Evolutionary conservation across 1,140 invertebrate species (phyloP), one percentile per base, ranked within the genome.

Genomic region (Dinothrombium tinctorium): DNA sequence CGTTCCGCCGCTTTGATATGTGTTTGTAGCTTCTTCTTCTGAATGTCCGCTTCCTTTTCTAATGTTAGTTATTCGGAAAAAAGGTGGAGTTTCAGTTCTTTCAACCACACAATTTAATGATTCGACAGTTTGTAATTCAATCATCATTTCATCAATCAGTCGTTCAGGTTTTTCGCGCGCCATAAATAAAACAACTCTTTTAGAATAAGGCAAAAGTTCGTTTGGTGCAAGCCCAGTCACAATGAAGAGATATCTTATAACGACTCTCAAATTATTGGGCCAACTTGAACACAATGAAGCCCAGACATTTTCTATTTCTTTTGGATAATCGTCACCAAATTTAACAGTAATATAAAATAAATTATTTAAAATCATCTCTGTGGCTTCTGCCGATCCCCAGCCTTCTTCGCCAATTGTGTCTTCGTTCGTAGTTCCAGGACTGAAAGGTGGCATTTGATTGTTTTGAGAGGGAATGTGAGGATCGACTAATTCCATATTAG

Each of bases 361-460:
- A 64, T 98, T 98, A 58, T 96, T 99, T 17, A 98, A 67, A 15
- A 98, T 82, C 83, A 98, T 94, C 65, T 98, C 89, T 1, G 92
- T 96, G n/a, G 90, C 90, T 63, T 96, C 84, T 0, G 81, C 82
- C 1, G 84, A 92, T 15, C 90, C 90, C 71, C 89, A 92, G 0
- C 87, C 89, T 39, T 78, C 43, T 22, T 5, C 42, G 0, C 38
- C 28, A 37, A 47, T 36, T 32, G 23, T 12, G 24, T 33, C 19
- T 9, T 29, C 12, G 28, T 26, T 28, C 19, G 28, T n/a, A 15
- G 19, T 24, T 8, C 20, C 23, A 24, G 25, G 14, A 17, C 9
- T 32, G 12, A 23, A 28, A 20, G 41, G 31, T 29, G 53, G 50
- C 8, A 60, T 31, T 4, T 56, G 56, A 41, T 54, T 59, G 17